phyloP scores from a whole-genome alignment of 1,140 invertebrate genomes.

The Babylonia areolata region DNA sequence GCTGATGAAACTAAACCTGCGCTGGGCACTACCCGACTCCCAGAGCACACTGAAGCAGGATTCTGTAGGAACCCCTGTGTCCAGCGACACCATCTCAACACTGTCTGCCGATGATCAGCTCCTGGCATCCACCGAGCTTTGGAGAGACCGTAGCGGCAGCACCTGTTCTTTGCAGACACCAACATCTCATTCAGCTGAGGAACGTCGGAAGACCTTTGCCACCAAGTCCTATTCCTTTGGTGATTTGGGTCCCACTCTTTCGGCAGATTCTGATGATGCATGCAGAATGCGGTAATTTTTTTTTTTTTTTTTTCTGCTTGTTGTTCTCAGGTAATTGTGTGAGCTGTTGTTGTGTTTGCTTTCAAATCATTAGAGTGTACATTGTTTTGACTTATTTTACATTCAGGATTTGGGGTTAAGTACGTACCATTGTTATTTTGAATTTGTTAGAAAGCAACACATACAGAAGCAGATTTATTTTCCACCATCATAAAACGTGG shows the following conservation, averaged over 20 bases:
- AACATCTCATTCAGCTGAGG: conserved; percentile 33
- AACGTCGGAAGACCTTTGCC: conserved; percentile 51
- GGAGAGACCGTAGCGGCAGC: conserved; percentile 57
- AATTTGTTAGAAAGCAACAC: too few species aligned
- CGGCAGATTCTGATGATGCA: conserved; percentile 55
- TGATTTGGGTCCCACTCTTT: conserved; percentile 52
- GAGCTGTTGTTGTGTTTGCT: too few species aligned
- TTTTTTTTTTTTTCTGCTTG: not conserved
- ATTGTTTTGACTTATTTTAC: too few species aligned
- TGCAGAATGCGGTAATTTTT: conserved; percentile 30
- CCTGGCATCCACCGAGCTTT: conserved; percentile 54
- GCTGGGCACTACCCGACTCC: conserved; percentile 52
- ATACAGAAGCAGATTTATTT: too few species aligned
- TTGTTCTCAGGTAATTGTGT: too few species aligned
- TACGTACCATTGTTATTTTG: too few species aligned
- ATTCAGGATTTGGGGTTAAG: too few species aligned
- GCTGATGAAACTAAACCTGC: conserved; percentile 59
- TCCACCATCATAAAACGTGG: too few species aligned
- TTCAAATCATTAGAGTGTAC: too few species aligned
- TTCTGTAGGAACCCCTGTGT: conserved; percentile 36
- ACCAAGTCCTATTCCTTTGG: conserved; percentile 62
- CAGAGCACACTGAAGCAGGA: conserved; percentile 46
- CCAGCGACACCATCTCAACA: conserved; percentile 45
- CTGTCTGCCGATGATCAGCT: conserved; percentile 56
- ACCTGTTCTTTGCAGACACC: conserved; percentile 53